phyloP scores from a whole-genome alignment of 2,797 vertebrate genomes.

The Scyliorhinus canicula region DNA sequence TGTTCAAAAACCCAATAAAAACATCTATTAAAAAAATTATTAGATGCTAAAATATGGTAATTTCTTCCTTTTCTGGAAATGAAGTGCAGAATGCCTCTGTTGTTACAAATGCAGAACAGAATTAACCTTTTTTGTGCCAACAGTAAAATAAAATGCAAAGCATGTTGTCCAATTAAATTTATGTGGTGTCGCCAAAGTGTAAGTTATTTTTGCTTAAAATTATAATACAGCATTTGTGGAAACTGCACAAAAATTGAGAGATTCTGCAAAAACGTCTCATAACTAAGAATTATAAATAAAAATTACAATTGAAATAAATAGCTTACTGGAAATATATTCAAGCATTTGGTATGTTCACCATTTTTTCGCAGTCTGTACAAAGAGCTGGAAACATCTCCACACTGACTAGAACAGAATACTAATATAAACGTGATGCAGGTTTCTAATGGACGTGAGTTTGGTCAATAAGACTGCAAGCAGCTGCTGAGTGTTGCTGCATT shows the following conservation, averaged over 20 bases:
- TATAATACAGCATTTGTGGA: background rate
- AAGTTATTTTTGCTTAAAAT: background rate
- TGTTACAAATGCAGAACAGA: background rate
- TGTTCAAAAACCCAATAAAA: no score
- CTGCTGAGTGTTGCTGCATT: slow-evolving; percentile 62
- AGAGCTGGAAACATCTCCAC: background rate
- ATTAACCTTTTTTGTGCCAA: background rate
- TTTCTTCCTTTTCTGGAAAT: background rate
- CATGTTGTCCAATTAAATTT: background rate
- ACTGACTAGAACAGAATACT: slow-evolving; percentile 9
- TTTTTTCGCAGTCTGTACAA: no score
- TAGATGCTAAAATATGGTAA: slow-evolving; percentile 6
- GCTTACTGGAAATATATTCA: background rate
- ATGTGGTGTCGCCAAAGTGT: background rate
- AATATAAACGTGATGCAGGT: background rate
- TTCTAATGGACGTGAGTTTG: background rate
- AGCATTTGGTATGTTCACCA: background rate
- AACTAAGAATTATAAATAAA: background rate
- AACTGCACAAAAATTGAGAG: background rate
- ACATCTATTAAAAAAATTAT: no score
- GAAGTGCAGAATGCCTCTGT: background rate
- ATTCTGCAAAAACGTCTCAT: background rate
- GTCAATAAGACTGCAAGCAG: slow-evolving; percentile 53
- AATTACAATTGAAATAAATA: background rate
- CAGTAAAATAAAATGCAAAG: background rate